Conservation (phyloP, 2,797 vertebrate genomes). For the Podargus strigoides region DNA sequence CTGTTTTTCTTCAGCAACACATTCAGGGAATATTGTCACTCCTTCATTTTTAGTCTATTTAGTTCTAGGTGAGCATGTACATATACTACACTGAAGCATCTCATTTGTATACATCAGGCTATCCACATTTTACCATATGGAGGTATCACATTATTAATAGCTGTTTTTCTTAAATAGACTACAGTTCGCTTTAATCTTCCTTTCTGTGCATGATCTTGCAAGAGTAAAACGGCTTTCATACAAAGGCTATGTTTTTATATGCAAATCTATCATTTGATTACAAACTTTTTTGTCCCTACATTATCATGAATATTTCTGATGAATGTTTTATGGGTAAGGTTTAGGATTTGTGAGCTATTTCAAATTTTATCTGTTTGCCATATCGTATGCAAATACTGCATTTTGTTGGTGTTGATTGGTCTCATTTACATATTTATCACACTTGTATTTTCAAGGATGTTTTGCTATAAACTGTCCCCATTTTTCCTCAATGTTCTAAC, state of each 20-base stretch:
- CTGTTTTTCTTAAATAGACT: constrained; percentile 35
- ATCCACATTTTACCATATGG: constrained; percentile 31
- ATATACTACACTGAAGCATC: neutral
- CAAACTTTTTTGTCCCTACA: constrained; percentile 57
- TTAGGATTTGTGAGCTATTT: constrained; percentile 70
- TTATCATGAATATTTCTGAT: constrained; percentile 74
- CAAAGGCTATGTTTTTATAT: constrained; percentile 65
- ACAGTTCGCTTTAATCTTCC: constrained; percentile 48
- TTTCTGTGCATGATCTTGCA: constrained; percentile 33
- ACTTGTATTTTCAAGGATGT: constrained; percentile 67
- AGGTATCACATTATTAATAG: constrained; percentile 55
- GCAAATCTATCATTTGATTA: constrained; percentile 75
- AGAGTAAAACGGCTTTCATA: constrained; percentile 43
- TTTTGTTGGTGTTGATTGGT: constrained; percentile 71
- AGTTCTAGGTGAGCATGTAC: neutral
- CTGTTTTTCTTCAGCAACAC: neutral
- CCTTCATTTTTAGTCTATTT: neutral
- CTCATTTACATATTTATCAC: constrained; percentile 75
- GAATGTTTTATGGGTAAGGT: constrained; percentile 71
- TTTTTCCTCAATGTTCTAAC: constrained; percentile 50
- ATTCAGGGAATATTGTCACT: neutral
- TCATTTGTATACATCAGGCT: constrained; percentile 47
- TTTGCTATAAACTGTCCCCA: constrained; percentile 45
- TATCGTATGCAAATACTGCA: constrained; percentile 67
- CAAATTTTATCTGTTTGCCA: constrained; percentile 67